Evolutionary conservation across 2,888 invertebrate genomes (phyloP), one percentile per base, ranked within the genome.

Genomic region (Drosophila anceps): DNA sequence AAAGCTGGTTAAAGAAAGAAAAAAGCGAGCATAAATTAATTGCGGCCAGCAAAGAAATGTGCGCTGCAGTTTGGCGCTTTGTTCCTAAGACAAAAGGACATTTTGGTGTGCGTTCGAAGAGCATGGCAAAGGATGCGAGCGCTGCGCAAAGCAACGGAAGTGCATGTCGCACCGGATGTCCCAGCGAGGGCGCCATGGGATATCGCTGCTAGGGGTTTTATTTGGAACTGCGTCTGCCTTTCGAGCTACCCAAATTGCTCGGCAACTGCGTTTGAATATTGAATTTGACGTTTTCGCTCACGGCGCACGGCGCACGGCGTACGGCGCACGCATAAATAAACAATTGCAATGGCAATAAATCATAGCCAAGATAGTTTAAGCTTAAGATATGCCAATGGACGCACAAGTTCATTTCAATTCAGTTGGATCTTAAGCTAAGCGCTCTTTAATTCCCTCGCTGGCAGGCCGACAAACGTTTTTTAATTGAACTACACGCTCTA

Each of bases 11-110:
- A 67, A 76, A 80, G 76, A 61, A 73, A 55, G 55, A 9, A 27
- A 73, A 64, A 63, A 77, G 71, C 54, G 61, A 78, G 81, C 87
- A 90, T 90, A 88, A 88, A 90, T 90, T 88, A 88, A 89, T 88
- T 90, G 83, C 67, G 87, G 73, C 65, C 44, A 70, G 73, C 57
- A 70, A 44, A 55, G 63, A 76, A 76, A 75, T 70, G 46, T 44
- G 53, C 54, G 53, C 62, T 48, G 59, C 71, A 69, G 63, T 41
- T 57, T 43, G 37, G 37, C 24, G 64, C 81, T 65, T 73, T 80
- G 71, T 81, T 60, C 46, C 66, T 65, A 46, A 75, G 73, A 73
- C 72, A 79, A 85, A 84, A 78, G 64, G 73, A 80, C 74, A 79
- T 74, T 81, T 67, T 55, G 48, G 73, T 61, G 69, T 72, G 69